These are phyloP conservation scores for Cynocephalus volans DNA, from an alignment of 2,113 vertebrate genomes.

Conservation along the genomic window DNA sequence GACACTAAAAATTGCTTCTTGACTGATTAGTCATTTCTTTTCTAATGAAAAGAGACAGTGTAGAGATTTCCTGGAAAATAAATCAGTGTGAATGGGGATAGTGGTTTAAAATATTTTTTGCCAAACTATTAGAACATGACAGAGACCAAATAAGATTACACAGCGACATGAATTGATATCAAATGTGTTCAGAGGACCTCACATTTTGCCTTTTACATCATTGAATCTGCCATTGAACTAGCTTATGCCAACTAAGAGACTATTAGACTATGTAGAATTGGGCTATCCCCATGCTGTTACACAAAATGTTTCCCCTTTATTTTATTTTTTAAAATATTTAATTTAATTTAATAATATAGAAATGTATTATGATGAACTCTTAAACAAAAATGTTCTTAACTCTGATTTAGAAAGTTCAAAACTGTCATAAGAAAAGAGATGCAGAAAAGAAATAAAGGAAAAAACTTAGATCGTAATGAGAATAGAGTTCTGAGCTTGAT, in stretches of 20 bases:
- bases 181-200: conserved; percentile 55
- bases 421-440: too few species aligned
- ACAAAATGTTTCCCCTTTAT: background rate
- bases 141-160: conserved; percentile 43
- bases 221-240: background rate
- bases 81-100: conserved; percentile 6
- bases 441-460: too few species aligned
- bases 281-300: background rate
- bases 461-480: too few species aligned
- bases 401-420: too few species aligned
- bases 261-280: background rate
- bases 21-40: conserved; percentile 61
- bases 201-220: conserved; percentile 23
- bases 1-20: conserved; percentile 57
- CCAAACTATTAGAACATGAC: conserved; percentile 45
- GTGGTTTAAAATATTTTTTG: conserved; percentile 56
- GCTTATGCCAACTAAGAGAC: background rate
- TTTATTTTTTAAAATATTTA: background rate
- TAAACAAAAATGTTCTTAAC: too few species aligned
- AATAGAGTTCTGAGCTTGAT: too few species aligned
- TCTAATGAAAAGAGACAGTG: conserved; percentile 68
- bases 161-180: conserved; percentile 41
- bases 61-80: conserved; percentile 60
- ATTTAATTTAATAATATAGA: too few species aligned
- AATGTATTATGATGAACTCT: too few species aligned